Evolutionary conservation across 1,140 invertebrate genomes (phyloP).

Genomic region (Cecropterus lyciades): DNA sequence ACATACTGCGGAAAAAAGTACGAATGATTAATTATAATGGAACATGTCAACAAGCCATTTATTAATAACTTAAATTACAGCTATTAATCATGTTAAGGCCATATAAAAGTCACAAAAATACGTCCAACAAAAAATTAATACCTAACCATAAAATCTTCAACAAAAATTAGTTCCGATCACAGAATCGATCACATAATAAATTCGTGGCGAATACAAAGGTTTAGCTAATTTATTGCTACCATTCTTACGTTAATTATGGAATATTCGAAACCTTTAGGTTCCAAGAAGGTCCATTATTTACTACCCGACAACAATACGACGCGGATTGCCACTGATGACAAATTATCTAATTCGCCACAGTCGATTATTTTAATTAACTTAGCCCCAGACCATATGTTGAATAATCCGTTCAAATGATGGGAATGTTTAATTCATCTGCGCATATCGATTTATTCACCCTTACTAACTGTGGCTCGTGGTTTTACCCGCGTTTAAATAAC

Average conservation of each 20-base stretch:
- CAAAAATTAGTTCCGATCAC: slow-evolving; percentile 27
- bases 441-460: not conserved
- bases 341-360: slow-evolving; percentile 71
- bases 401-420: not conserved
- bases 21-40: not conserved
- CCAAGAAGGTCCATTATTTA: slow-evolving; percentile 69
- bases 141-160: slow-evolving; percentile 3
- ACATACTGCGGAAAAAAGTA: too few species aligned
- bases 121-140: slow-evolving; percentile 3
- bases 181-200: slow-evolving; percentile 29
- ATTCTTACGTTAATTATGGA: slow-evolving; percentile 40
- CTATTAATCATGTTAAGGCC: too few species aligned
- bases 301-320: slow-evolving; percentile 50
- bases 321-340: slow-evolving; percentile 58
- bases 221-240: slow-evolving; percentile 53
- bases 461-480: too few species aligned
- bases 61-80: too few species aligned
- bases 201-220: slow-evolving; percentile 40
- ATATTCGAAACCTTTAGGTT: slow-evolving; percentile 49
- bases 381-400: slow-evolving; percentile 13
- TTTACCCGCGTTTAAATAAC: too few species aligned
- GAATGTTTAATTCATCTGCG: slow-evolving; percentile 7
- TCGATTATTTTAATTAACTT: slow-evolving; percentile 72
- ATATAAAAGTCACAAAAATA: slow-evolving; percentile 1
- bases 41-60: slow-evolving; percentile 9